Conservation (phyloP, 1,140 invertebrate species). For the Solen grandis region DNA sequence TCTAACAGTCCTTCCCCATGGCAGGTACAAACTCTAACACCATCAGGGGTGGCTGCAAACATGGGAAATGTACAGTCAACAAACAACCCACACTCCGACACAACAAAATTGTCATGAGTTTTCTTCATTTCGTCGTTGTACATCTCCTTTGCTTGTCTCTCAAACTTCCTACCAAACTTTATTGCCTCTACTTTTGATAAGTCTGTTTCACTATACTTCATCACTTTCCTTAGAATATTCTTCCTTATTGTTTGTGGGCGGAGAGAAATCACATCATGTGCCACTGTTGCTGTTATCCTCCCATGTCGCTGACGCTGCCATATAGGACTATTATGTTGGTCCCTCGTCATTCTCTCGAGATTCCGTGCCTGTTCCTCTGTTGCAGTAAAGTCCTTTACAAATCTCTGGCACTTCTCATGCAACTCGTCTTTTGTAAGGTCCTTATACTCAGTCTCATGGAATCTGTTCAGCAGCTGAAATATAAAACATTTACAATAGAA, state of each 20-base stretch:
- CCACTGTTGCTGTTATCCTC: conserved; percentile 9
- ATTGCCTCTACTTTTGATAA: background rate
- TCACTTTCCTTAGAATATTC: background rate
- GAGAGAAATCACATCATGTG: conserved; percentile 1
- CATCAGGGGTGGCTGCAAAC: background rate
- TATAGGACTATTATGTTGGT: background rate
- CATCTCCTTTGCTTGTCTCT: background rate
- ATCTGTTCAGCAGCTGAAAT: background rate
- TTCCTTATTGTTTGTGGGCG: background rate
- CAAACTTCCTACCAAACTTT: background rate
- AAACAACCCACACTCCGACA: background rate
- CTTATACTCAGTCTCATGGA: background rate
- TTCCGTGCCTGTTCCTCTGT: conserved; percentile 13
- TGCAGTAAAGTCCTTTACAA: conserved; percentile 1
- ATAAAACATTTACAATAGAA: too few species aligned
- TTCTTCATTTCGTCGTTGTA: background rate
- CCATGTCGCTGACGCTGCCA: conserved; percentile 5
- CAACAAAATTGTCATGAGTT: background rate
- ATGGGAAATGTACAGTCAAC: background rate
- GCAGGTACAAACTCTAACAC: background rate
- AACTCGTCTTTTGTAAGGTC: background rate
- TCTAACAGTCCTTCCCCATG: background rate
- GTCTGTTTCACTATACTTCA: background rate
- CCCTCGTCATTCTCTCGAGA: conserved; percentile 8
- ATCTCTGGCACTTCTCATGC: background rate